Base-by-base conservation (phyloP, 2,888 invertebrate genomes). In the Platerodrilus igneus region DNA sequence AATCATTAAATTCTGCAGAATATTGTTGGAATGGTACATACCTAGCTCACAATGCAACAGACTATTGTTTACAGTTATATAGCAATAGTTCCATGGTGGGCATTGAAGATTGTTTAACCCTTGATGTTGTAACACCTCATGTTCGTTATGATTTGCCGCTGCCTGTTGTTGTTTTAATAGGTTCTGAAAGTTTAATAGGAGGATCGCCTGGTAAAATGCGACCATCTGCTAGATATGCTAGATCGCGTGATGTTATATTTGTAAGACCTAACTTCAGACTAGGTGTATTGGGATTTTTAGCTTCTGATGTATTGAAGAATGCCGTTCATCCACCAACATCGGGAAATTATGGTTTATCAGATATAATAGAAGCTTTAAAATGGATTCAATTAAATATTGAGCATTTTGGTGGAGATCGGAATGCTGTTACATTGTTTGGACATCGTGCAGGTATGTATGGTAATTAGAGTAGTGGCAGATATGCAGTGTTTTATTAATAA, bases 301-400 rank as follows among this genome's bases (percentile, higher is more conserved):
- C 92, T 0, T 69, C 83, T 3, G 80, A 83, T 39, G 73, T 78
- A 2, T 67, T 90, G 1, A 79, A 84, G 0, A 76, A 80, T 52
- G 72, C 79, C 0, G 75, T 79, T 11, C 81, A 86, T 60, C 85
- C 86, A 0, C 77, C 73, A 16, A 81, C 82, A 1, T 87, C 89
- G 0, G 91, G 91, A 17, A 92, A 92, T 65, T 91, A 90, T 59
- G 92, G 83, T 0, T 73, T 91, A 1, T 83, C 85, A 1, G 92
- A 92, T 60, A 77, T 91, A 41, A 62, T 89, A 8, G 78, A 76
- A 0, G 87, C 80, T 0, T 69, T 92, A 10, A 73, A 79, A 41
- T 92, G 91, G 91, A 78, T 91, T 2, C 75, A 86, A 43, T 66
- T 80, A 49, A 91, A 92, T 61, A 87, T 90, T 27, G 79, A 78